Percentiles rank a stretch among this genome's conserved stretches.
These are phyloP conservation scores for Epinephelus awoara DNA, from an alignment of 2,797 vertebrate species.

Conservation along the genomic window DNA sequence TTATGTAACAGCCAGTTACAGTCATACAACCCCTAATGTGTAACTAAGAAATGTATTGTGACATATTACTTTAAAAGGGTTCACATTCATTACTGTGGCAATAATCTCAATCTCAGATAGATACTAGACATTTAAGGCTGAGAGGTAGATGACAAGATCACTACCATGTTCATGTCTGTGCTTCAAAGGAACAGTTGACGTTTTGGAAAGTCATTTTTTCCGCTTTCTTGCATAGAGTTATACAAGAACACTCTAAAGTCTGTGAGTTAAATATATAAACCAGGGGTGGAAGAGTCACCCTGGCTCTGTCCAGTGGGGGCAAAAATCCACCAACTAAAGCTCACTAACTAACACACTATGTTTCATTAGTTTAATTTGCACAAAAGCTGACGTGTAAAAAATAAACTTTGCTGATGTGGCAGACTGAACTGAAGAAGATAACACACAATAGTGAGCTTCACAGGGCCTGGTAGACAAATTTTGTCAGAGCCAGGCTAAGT, in stretches of 20 bases:
- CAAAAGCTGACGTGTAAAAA: no score
- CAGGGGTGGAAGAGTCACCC: no score
- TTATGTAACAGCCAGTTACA: slow-evolving; percentile 36
- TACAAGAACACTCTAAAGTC: background rate
- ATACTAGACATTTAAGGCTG: background rate
- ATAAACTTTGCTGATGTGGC: no score
- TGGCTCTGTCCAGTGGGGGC: no score
- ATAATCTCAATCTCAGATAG: background rate
- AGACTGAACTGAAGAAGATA: no score
- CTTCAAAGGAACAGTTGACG: background rate
- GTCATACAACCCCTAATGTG: slow-evolving; percentile 31
- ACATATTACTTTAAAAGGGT: slow-evolving; percentile 3
- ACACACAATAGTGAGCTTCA: background rate
- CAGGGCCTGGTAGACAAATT: background rate
- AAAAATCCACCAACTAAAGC: no score
- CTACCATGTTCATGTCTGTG: no score
- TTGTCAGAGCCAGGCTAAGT: background rate
- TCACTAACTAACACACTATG: no score
- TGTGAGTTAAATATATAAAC: background rate
- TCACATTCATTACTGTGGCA: background rate
- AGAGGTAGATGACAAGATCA: background rate
- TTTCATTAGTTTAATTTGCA: no score
- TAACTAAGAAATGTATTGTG: slow-evolving; percentile 21
- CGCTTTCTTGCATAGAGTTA: background rate
- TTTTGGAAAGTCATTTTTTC: background rate